Conservation (phyloP, 1,140 invertebrate genomes). For the Bombus confusus region DNA sequence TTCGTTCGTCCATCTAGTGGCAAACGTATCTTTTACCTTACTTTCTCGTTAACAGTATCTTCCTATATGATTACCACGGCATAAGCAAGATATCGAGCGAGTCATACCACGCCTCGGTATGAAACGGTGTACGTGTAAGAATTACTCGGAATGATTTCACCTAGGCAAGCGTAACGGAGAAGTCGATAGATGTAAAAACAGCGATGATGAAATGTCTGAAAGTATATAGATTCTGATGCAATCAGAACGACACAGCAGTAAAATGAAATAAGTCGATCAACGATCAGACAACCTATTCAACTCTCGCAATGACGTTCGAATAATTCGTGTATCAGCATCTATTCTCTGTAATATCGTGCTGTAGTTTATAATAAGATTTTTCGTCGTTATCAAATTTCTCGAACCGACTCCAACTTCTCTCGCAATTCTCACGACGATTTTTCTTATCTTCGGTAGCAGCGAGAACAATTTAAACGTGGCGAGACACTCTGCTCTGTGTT, state of each 20-base stretch:
- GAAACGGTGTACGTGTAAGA: not conserved
- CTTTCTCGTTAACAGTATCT: not conserved
- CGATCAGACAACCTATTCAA: not conserved
- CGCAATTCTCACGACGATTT: not conserved
- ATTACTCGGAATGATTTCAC: constrained; percentile 7
- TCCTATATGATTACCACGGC: not conserved
- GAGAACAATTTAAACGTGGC: not conserved
- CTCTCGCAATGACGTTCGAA: not conserved
- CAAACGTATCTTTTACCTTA: not conserved
- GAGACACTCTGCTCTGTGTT: not conserved
- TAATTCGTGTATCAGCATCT: not conserved
- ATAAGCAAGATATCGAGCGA: not conserved
- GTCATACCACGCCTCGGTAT: not conserved
- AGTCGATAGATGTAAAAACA: constrained; percentile 25
- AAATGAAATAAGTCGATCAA: not conserved
- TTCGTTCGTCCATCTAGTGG: not conserved
- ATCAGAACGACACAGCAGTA: not conserved
- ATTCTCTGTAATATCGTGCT: not conserved
- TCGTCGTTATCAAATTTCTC: not conserved
- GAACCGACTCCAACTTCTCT: not conserved
- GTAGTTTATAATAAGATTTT: not conserved
- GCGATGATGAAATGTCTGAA: constrained; percentile 7
- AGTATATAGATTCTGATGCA: constrained; percentile 12
- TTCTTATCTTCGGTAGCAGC: not conserved
- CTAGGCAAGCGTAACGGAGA: not conserved